Evolutionary conservation across 2,113 vertebrate species (phyloP).

Genomic region (Heterochromis multidens): DNA sequence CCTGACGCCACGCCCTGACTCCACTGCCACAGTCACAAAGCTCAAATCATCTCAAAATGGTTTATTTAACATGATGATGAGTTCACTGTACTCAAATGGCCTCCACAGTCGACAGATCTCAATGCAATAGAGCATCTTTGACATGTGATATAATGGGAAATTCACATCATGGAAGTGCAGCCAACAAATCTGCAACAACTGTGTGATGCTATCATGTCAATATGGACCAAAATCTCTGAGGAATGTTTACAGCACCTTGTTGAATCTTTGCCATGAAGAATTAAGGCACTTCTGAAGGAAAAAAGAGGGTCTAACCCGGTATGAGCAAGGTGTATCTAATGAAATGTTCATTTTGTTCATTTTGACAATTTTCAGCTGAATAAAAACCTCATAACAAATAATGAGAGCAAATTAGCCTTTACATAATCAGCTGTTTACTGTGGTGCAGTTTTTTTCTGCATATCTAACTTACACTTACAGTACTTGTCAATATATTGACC

Average conservation of each 20-base stretch:
- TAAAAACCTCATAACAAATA: too few species aligned
- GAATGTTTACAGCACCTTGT: neutral
- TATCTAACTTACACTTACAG: neutral
- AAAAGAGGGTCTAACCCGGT: neutral
- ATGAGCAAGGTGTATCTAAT: neutral
- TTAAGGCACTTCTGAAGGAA: neutral
- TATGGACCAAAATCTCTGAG: neutral
- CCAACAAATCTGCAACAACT: neutral
- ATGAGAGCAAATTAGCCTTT: too few species aligned
- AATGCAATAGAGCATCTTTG: too few species aligned
- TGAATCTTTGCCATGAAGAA: neutral
- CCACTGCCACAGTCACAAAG: too few species aligned
- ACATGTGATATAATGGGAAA: too few species aligned
- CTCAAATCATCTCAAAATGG: neutral
- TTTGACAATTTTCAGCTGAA: neutral
- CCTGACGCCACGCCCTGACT: too few species aligned
- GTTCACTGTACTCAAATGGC: too few species aligned
- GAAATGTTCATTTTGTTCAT: neutral
- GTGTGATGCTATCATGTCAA: neutral
- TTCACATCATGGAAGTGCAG: too few species aligned
- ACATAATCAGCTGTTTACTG: neutral
- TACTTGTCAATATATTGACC: neutral
- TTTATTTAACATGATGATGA: too few species aligned
- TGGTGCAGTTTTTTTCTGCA: neutral
- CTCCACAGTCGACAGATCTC: too few species aligned